Percentiles rank a stretch among this genome's conserved stretches.
phyloP scores from a whole-genome alignment of 2,797 vertebrate species.

The Megalops cyprinoides region DNA sequence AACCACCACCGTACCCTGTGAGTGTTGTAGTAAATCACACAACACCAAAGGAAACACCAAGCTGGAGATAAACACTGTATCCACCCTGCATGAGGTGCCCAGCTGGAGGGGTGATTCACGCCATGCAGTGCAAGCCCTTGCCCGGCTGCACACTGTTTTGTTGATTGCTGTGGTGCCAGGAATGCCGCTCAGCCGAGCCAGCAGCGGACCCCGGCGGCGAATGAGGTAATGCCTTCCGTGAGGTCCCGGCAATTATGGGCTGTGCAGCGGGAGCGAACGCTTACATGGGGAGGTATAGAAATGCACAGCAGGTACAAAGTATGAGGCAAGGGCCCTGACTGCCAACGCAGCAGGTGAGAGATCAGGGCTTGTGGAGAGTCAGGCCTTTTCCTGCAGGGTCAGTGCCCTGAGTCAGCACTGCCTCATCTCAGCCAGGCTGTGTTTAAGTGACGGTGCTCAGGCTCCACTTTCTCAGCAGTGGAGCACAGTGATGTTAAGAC shows the following conservation, averaged over 20 bases:
- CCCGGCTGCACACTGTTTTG: slow-evolving; percentile 31
- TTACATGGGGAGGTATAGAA: background rate
- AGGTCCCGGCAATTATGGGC: background rate
- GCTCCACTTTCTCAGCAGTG: too few species aligned
- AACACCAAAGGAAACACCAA: slow-evolving; percentile 1
- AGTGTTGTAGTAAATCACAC: background rate
- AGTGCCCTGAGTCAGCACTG: background rate
- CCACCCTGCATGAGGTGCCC: slow-evolving; percentile 49
- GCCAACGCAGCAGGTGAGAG: background rate
- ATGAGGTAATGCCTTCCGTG: background rate
- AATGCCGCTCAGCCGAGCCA: background rate
- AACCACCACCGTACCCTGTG: too few species aligned
- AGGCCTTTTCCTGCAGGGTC: background rate
- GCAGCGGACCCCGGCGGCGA: background rate
- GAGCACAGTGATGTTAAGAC: background rate
- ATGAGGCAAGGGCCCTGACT: background rate
- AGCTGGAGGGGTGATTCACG: slow-evolving; percentile 68
- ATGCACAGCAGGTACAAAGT: too few species aligned
- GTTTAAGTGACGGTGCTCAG: background rate
- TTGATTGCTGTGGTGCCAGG: background rate
- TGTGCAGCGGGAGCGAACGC: background rate
- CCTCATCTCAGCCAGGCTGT: background rate
- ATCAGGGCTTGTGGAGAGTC: background rate
- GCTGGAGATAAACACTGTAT: slow-evolving; percentile 39
- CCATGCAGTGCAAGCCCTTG: slow-evolving; percentile 64